Evolutionary conservation across 2,113 vertebrate species (phyloP).

Genomic region (Esox niger): DNA sequence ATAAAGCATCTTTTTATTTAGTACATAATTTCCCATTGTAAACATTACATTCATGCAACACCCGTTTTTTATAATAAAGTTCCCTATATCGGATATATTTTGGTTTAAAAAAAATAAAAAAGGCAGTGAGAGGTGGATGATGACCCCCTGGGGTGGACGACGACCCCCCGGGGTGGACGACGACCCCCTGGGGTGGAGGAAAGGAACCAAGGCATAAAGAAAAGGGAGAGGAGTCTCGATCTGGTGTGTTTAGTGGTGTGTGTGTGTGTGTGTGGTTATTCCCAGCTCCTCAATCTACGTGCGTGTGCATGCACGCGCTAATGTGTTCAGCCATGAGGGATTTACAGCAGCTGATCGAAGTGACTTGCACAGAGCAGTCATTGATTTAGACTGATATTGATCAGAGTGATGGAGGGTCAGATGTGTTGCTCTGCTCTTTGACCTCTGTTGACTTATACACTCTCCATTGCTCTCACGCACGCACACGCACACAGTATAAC

Average conservation of each 20-base stretch:
- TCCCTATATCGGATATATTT: conserved; percentile 78
- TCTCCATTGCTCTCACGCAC: background rate
- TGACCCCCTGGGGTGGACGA: too few species aligned
- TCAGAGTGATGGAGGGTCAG: conserved; percentile 31
- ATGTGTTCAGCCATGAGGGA: conserved; percentile 4
- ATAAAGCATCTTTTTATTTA: conserved; percentile 42
- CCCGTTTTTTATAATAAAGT: conserved; percentile 79
- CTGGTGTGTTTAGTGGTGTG: conserved; percentile 15
- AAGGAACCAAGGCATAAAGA: too few species aligned
- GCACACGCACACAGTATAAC: background rate
- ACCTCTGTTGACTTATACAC: background rate
- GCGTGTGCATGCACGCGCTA: too few species aligned
- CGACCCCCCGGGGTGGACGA: too few species aligned
- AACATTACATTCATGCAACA: conserved; percentile 85
- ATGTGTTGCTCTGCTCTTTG: conserved; percentile 39
- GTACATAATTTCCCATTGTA: conserved; percentile 75
- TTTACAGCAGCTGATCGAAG: conserved; percentile 31
- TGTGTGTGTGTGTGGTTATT: background rate
- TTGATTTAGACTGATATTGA: conserved; percentile 37
- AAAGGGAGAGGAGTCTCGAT: background rate
- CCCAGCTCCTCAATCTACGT: background rate
- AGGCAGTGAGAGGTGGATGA: conserved; percentile 44
- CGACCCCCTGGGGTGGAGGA: too few species aligned
- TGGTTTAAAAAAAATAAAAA: conserved; percentile 34
- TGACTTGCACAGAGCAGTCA: conserved; percentile 30